phyloP scores from a whole-genome alignment of 1,140 invertebrate species.

The Sinonovacula constricta region DNA sequence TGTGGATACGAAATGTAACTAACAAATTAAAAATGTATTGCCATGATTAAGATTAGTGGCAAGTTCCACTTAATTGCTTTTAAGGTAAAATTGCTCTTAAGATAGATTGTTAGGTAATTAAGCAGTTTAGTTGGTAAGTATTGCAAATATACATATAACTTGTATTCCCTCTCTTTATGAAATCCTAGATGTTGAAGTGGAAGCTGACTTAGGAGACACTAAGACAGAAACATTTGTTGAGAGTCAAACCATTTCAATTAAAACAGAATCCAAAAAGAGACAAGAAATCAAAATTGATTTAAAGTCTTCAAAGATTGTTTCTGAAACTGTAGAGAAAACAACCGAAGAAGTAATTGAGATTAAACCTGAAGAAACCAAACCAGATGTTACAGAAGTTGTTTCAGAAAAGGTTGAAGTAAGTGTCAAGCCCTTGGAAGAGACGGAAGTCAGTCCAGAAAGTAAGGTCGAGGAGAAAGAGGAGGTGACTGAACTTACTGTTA shows the following conservation, averaged over 20 bases:
- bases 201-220: no score
- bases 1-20: no score
- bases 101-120: no score
- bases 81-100: no score
- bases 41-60: no score
- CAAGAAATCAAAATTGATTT: neutral
- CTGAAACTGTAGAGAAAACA: neutral
- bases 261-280: neutral
- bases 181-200: conserved; percentile 1
- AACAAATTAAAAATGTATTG: no score
- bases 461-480: neutral
- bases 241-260: neutral
- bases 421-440: conserved; percentile 4
- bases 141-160: neutral
- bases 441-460: conserved; percentile 17
- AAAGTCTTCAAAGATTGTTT: neutral
- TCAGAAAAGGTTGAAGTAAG: conserved; percentile 21
- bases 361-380: neutral
- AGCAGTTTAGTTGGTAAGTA: neutral
- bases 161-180: neutral
- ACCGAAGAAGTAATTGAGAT: conserved; percentile 5
- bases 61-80: no score
- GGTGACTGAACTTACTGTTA: neutral
- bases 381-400: conserved; percentile 13
- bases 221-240: no score